Percentiles rank a stretch among this genome's conserved stretches.
Evolutionary conservation across 2,888 invertebrate genomes (phyloP).

Genomic region (Drosophila koepferae): DNA sequence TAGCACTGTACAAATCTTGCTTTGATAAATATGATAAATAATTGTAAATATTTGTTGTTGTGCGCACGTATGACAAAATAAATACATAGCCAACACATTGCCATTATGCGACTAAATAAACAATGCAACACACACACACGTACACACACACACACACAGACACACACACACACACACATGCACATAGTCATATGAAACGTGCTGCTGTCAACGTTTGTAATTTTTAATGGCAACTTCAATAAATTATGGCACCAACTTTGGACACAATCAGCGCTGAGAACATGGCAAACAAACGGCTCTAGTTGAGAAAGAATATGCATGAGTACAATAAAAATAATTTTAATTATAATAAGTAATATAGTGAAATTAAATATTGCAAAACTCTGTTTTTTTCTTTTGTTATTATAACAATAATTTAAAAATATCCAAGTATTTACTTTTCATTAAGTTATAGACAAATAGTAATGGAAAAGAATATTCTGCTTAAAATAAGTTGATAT

Average conservation of each 20-base stretch:
- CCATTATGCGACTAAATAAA: conserved; percentile 51
- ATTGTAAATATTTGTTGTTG: conserved; percentile 61
- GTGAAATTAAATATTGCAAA: background rate
- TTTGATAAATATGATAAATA: conserved; percentile 68
- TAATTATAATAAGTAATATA: background rate
- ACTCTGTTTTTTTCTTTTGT: background rate
- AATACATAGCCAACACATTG: conserved; percentile 47
- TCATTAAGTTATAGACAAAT: background rate
- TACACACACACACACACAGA: conserved; percentile 10
- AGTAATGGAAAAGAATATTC: background rate
- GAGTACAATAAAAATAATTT: conserved; percentile 1
- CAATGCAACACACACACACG: conserved; percentile 28
- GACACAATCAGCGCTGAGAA: conserved; percentile 25
- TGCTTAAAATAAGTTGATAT: background rate
- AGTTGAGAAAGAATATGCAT: conserved; percentile 2
- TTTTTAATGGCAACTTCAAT: conserved; percentile 69
- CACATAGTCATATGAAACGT: conserved; percentile 47
- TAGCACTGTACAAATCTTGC: conserved; percentile 33
- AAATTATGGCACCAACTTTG: conserved; percentile 58
- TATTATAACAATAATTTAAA: background rate
- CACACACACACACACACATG: conserved; percentile 10
- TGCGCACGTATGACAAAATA: conserved; percentile 69
- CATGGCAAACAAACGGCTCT: conserved; percentile 11
- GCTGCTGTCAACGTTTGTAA: conserved; percentile 67
- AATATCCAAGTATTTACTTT: background rate